phyloP scores from a whole-genome alignment of 1,140 invertebrate species.

The Phortica variegata region DNA sequence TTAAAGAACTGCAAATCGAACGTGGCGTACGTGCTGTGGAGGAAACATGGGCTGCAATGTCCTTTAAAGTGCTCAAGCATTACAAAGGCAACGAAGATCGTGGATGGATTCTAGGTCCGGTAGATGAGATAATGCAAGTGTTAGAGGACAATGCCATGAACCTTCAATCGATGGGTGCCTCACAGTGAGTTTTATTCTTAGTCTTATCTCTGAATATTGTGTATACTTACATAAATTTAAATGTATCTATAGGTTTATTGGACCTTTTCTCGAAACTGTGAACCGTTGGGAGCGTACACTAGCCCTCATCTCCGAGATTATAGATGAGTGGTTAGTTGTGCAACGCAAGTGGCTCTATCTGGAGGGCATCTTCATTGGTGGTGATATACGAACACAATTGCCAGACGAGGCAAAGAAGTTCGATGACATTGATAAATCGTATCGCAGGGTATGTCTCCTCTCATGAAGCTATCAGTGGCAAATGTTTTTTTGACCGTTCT shows the following conservation, averaged over 20 bases:
- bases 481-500: slow-evolving; percentile 21
- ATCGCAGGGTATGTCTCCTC: slow-evolving; percentile 64
- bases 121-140: slow-evolving; percentile 77
- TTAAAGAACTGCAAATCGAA: slow-evolving; percentile 87
- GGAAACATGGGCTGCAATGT: slow-evolving; percentile 71
- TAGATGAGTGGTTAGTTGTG: slow-evolving; percentile 81
- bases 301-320: slow-evolving; percentile 77
- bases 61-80: slow-evolving; percentile 71
- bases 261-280: slow-evolving; percentile 77
- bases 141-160: slow-evolving; percentile 88
- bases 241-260: slow-evolving; percentile 70
- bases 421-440: slow-evolving; percentile 80
- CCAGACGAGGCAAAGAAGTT: slow-evolving; percentile 87
- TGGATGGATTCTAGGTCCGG: slow-evolving; percentile 71
- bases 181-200: slow-evolving; percentile 61
- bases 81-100: slow-evolving; percentile 64
- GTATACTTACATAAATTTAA: slow-evolving; percentile 1
- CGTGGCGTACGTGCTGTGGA: slow-evolving; percentile 77
- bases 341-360: slow-evolving; percentile 89
- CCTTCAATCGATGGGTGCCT: slow-evolving; percentile 86
- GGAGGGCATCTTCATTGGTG: slow-evolving; percentile 86
- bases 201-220: not conserved
- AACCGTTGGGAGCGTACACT: slow-evolving; percentile 83
- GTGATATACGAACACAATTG: slow-evolving; percentile 80
- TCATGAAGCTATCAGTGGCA: not conserved